Evolutionary conservation across 2,797 vertebrate genomes (phyloP), one percentile per base, ranked within the genome.

Genomic region (Peromyscus nudipes): DNA sequence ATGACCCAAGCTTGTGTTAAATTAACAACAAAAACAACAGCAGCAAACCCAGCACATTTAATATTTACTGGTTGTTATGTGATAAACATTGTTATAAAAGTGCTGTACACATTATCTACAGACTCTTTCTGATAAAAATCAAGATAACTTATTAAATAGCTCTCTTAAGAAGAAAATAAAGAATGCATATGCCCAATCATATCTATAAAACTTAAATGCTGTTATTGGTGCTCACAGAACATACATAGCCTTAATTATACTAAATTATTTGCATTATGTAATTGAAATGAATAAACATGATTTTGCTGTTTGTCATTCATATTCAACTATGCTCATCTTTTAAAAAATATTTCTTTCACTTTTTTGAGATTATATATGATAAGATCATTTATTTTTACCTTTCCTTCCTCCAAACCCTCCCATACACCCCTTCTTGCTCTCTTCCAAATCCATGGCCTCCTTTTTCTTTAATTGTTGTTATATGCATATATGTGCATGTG

Each of bases 111-210:
- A 52, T 85, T 92, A 91, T 76, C 75, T 67, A 86, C 34, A 52
- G 34, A 76, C 16, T 77, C 6, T 91, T 93, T 84, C 27, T 79
- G 55, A 76, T 0, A 84, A 84, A 83, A 84, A 87, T 76, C 34
- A 91, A 79, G 19, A 79, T 60, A 91, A 90, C 64, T 73, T 89
- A 55, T 67, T 88, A 77, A 71, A 49, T 60, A 5, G 27, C 23
- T 93, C 23, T 49, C 3, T 92, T 89, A 62, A 89, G 49, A 92
- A 94, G 31, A 76, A 91, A 62, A 91, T 67, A n/a, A 91, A 64
- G 25, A 81, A 90, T n/a, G 49, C 46, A 19, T 67, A 37, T 92
- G 49, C 43, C 79, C 40, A 71, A 67, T 77, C 83, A 84, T 76
- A 60, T 29, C 3, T 25, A 46, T 43, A 80, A 46, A 94, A 80